Evolutionary conservation across 2,113 vertebrate species (phyloP).

Genomic region (Naja naja): DNA sequence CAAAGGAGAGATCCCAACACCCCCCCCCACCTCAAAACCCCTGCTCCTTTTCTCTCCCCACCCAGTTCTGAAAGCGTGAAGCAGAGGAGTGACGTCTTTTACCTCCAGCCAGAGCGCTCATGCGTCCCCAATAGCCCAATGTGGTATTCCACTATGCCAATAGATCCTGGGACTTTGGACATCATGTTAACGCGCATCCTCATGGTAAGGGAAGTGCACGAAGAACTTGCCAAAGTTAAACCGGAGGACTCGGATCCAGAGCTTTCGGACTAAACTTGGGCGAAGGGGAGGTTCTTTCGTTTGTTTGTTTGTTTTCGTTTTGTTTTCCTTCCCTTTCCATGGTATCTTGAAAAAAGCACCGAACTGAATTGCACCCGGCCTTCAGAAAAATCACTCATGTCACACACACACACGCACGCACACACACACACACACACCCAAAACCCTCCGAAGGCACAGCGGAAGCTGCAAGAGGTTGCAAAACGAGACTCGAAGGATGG

Average conservation of each 20-base stretch:
- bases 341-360: constrained; percentile 69
- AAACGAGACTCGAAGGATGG: constrained; percentile 68
- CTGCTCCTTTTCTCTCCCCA: not conserved
- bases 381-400: constrained; percentile 57
- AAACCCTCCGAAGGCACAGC: constrained; percentile 52
- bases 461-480: constrained; percentile 68
- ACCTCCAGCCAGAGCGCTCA: constrained; percentile 93
- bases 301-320: constrained; percentile 20
- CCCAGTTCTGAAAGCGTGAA: constrained; percentile 92
- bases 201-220: constrained; percentile 88
- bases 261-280: constrained; percentile 73
- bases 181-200: constrained; percentile 94
- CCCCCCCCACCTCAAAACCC: not conserved
- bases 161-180: constrained; percentile 88
- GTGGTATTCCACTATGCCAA: constrained; percentile 90
- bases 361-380: constrained; percentile 77
- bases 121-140: constrained; percentile 96
- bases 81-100: constrained; percentile 92
- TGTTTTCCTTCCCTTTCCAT: constrained; percentile 53
- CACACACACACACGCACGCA: constrained; percentile 27
- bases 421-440: not conserved
- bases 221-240: constrained; percentile 81
- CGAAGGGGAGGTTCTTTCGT: constrained; percentile 35
- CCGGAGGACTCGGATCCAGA: constrained; percentile 80
- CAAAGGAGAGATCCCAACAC: not conserved